phyloP scores from a whole-genome alignment of 2,888 invertebrate genomes.

The Physocephala rufipes region DNA sequence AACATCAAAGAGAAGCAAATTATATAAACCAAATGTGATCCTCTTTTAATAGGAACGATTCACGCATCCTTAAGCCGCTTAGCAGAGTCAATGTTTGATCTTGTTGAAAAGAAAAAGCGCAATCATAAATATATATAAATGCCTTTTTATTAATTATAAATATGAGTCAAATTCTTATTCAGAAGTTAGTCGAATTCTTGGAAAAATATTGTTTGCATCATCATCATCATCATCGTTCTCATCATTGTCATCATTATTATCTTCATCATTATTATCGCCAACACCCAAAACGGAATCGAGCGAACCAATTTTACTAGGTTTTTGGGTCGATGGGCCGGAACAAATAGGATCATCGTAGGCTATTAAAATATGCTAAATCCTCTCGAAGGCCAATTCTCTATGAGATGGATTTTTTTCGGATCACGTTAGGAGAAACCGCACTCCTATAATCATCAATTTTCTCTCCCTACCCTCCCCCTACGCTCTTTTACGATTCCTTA shows the following conservation, averaged over 20 bases:
- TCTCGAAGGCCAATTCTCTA: neutral
- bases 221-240: too few species aligned
- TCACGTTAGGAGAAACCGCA: too few species aligned
- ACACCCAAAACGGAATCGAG: constrained; percentile 11
- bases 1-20: neutral
- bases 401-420: neutral
- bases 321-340: too few species aligned
- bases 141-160: constrained; percentile 18
- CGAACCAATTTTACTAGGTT: neutral
- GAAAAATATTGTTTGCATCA: constrained; percentile 18
- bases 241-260: too few species aligned
- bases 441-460: too few species aligned
- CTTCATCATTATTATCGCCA: too few species aligned
- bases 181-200: constrained; percentile 15
- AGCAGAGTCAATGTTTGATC: constrained; percentile 29
- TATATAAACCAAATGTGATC: constrained; percentile 1
- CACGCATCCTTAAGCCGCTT: constrained; percentile 16
- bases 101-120: constrained; percentile 10
- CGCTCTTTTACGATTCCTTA: neutral
- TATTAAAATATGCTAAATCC: constrained; percentile 29
- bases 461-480: neutral
- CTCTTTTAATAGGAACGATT: neutral
- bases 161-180: constrained; percentile 6
- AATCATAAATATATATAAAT: neutral
- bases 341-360: constrained; percentile 22